Evolutionary conservation across 2,888 invertebrate species (phyloP).

Genomic region (Acrocera orbiculus): DNA sequence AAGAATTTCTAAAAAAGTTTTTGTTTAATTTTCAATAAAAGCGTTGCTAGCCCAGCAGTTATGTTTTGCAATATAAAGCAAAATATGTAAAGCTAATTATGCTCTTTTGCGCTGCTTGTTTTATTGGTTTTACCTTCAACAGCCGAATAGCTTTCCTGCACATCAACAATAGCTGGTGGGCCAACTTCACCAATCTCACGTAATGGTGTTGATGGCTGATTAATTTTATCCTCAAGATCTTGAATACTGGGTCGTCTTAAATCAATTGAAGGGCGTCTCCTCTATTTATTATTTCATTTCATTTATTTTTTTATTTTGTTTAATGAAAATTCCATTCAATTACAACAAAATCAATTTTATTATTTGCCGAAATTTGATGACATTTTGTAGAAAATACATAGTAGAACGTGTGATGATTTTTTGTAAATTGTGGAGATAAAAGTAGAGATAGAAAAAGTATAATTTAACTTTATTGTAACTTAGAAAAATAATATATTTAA

Average conservation of each 20-base stretch:
- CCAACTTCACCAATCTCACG: conserved; percentile 62
- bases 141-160: conserved; percentile 87
- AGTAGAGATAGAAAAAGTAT: too few species aligned
- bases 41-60: too few species aligned
- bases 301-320: background rate
- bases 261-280: conserved; percentile 79
- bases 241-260: conserved; percentile 77
- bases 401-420: too few species aligned
- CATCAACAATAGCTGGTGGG: conserved; percentile 79
- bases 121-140: conserved; percentile 61
- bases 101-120: background rate
- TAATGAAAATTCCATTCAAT: background rate
- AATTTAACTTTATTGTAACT: too few species aligned
- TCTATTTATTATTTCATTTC: conserved; percentile 30
- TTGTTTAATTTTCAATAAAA: too few species aligned
- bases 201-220: conserved; percentile 79
- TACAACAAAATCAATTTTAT: conserved; percentile 1
- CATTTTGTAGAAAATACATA: too few species aligned
- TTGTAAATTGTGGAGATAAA: too few species aligned
- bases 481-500: too few species aligned
- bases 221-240: conserved; percentile 77
- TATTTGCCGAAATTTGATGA: background rate
- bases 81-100: too few species aligned
- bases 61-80: too few species aligned
- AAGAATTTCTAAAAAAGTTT: too few species aligned